Percentiles rank a stretch among this genome's conserved stretches.
These are phyloP conservation scores for Perizoma flavofasciatum DNA, from an alignment of 2,888 invertebrate genomes.

Conservation along the genomic window DNA sequence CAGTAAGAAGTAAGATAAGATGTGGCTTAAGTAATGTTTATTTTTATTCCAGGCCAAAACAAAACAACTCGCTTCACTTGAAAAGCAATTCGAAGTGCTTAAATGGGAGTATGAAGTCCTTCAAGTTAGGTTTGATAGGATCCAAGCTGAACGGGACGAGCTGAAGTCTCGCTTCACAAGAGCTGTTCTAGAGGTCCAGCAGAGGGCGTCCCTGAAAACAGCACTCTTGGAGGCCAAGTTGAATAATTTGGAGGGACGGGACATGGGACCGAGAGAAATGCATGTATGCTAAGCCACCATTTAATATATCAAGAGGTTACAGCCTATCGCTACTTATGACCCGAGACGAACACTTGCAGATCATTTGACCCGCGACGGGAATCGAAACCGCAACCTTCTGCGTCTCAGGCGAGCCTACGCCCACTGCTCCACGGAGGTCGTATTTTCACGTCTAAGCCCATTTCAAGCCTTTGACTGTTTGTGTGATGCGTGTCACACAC, in stretches of 20 bases:
- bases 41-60: slow-evolving; percentile 75
- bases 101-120: slow-evolving; percentile 88
- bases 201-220: slow-evolving; percentile 92
- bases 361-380: too few species aligned
- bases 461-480: too few species aligned
- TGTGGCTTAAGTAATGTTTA: too few species aligned
- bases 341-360: too few species aligned
- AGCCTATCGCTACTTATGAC: too few species aligned
- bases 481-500: too few species aligned
- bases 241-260: slow-evolving; percentile 87
- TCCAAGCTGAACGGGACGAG: slow-evolving; percentile 90
- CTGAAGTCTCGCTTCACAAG: slow-evolving; percentile 90
- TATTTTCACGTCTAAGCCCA: too few species aligned
- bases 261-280: slow-evolving; percentile 83
- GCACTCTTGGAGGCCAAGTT: slow-evolving; percentile 91
- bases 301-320: too few species aligned
- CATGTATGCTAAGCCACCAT: slow-evolving; percentile 66
- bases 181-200: slow-evolving; percentile 94
- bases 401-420: too few species aligned
- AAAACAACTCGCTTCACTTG: slow-evolving; percentile 74
- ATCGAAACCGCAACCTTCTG: too few species aligned
- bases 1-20: too few species aligned
- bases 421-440: too few species aligned
- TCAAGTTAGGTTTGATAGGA: slow-evolving; percentile 90
- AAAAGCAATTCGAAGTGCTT: slow-evolving; percentile 85